Conservation (phyloP, 1,140 invertebrate species). For the Tetramorium parvispinum region DNA sequence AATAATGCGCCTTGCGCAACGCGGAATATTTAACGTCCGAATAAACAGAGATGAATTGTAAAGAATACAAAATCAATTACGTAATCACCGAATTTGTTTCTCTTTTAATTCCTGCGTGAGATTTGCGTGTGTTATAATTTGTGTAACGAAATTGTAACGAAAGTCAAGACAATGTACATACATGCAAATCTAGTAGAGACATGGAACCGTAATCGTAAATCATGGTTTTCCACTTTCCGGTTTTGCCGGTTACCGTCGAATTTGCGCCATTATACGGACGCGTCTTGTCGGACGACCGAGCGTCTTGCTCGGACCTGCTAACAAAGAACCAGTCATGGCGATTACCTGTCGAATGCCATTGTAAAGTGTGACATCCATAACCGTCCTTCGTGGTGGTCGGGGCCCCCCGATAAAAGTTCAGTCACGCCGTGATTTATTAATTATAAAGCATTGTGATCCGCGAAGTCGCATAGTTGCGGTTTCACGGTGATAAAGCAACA, state of each 20-base stretch:
- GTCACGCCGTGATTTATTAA: slow-evolving; percentile 60
- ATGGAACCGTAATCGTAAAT: neutral
- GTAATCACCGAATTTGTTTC: neutral
- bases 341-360: slow-evolving; percentile 56
- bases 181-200: neutral
- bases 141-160: neutral
- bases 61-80: neutral
- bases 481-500: slow-evolving; percentile 59
- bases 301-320: slow-evolving; percentile 18
- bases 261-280: slow-evolving; percentile 24
- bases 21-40: neutral
- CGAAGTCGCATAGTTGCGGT: slow-evolving; percentile 55
- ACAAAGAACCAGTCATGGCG: slow-evolving; percentile 56
- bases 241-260: slow-evolving; percentile 23
- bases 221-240: neutral
- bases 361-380: slow-evolving; percentile 58
- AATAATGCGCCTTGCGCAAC: neutral
- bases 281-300: slow-evolving; percentile 30
- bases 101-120: too few relatives aligned
- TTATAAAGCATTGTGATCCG: slow-evolving; percentile 62
- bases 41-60: neutral
- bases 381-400: slow-evolving; percentile 51
- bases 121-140: too few relatives aligned
- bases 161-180: neutral
- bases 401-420: slow-evolving; percentile 50